phyloP scores from a whole-genome alignment of 2,113 vertebrate species.

The Sarotherodon lohbergeri region DNA sequence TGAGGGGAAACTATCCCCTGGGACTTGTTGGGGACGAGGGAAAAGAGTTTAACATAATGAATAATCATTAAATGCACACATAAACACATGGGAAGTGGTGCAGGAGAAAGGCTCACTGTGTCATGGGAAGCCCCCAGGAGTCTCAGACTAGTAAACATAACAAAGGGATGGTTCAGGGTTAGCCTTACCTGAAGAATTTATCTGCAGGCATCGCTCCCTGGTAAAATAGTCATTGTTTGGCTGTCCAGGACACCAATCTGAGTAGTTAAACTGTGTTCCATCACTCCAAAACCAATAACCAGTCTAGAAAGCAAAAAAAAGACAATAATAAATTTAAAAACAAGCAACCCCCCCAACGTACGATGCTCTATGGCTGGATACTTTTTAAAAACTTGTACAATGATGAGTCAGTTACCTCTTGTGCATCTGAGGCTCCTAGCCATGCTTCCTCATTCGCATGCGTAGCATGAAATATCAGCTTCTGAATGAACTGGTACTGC shows the following conservation, averaged over 20 bases:
- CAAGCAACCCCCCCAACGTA: neutral
- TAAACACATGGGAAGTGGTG: too few relatives aligned
- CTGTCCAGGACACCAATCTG: neutral
- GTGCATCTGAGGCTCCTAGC: neutral
- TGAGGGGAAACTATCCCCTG: neutral
- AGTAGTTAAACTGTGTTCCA: neutral
- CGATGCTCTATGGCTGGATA: too few relatives aligned
- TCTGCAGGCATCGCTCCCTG: neutral
- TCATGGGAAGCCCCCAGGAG: too few relatives aligned
- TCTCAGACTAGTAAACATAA: too few relatives aligned
- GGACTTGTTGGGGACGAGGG: too few relatives aligned
- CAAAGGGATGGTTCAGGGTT: too few relatives aligned
- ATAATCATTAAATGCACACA: too few relatives aligned
- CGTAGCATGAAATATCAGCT: fast-evolving
- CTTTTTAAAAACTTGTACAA: too few relatives aligned
- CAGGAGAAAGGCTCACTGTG: too few relatives aligned
- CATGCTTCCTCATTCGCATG: fast-evolving
- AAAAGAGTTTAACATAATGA: too few relatives aligned
- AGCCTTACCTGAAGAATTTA: neutral
- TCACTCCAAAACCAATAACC: neutral
- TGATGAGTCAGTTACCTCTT: neutral
- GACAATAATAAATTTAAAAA: neutral
- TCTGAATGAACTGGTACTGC: neutral
- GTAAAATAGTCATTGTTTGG: neutral
- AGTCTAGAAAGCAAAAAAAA: neutral